Evolutionary conservation across 2,888 invertebrate species (phyloP), one percentile per base, ranked within the genome.

Genomic region (Campoplex nolae): DNA sequence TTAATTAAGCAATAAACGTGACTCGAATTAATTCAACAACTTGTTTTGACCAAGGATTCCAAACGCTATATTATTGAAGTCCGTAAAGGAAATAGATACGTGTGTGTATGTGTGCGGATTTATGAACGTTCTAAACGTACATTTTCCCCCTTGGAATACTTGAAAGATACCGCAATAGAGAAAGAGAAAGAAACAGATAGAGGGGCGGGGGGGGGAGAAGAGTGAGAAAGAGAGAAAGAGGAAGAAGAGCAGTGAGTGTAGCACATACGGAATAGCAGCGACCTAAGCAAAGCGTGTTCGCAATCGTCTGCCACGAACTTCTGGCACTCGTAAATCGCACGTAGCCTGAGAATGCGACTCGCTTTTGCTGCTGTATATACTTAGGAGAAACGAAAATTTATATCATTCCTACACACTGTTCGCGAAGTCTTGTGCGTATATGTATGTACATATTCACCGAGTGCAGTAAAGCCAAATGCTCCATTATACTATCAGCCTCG

Each of bases 241-340:
- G 62, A 32, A 28, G 56, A 68, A 38, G 23, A 51, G 38, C 68
- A n/a, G 51, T 6, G 18, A 32, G 42, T 68, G 54, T 78, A 68
- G 54, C 68, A 78, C 51, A 67, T 23, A 16, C 65, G 67, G 42
- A 85, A 42, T 80, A 86, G 68, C n/a, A 42, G 54, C 6, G 28
- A 56, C n/a, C 62, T 42, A 58, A 75, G 54, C n/a, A 56, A 42
- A 56, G 48, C 73, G 45, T 32, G 42, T 42, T 48, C 51, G 54
- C 45, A 76, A 56, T 75, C 58, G 74, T 65, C 62, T 81, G 56
- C 73, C 74, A 73, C 80, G 23, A 73, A 75, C 78, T 76, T 68
- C 81, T 67, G 71, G 71, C 73, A 56, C 65, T 87, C 87, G 82
- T 87, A 87, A 87, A 87, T 87, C 84, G 82, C 82, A 62, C 83